Base-by-base conservation (phyloP, 2,888 invertebrate genomes). In the Epiblema foenella region DNA sequence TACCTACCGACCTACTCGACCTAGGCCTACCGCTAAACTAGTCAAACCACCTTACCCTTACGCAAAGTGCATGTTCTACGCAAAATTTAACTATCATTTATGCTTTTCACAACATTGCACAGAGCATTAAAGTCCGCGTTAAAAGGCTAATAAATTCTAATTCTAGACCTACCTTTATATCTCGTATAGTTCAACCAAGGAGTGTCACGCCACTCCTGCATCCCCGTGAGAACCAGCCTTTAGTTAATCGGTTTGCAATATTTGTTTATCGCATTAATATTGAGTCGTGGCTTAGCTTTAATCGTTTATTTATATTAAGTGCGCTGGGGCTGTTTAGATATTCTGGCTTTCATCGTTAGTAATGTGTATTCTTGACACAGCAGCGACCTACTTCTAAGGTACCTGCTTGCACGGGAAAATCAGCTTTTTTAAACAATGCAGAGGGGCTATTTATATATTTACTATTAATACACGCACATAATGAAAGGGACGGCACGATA, bases 141-240 rank as follows among this genome's bases (percentile, higher is more conserved):
- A 63, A 51, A 62, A 60, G 59, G 15, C 52, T 68, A 60, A 60
- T 68, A 60, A 60, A 60, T 60, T 52, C 49, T 24, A 60, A 60
- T 60, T 52, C 49, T 24, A 20, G 18, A 39, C n/a, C 18, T 60
- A 60, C 60, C 54, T 39, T 37, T 39, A 51, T 10, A 59, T 52
- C 51, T 49, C 46, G 46, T 46, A 33, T 15, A 18, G 56, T 65
- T 56, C 8, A 37, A 64, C 52, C 46, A 62, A 71, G 71, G 71
- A 71, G 66, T 71, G 71, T 62, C 71, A 29, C 20, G 62, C 60
- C 71, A 49, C 71, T 71, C 66, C 71, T 66, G 66, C 42, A 52
- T 52, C 66, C 56, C 24, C 71, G 66, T 71, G 71, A 67, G 71
- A 62, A 67, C 59, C 39, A 20, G 29, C 29, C 57, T 54, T 64